A percentile compares a stretch with the other conserved stretches of the same genome.
Evolutionary conservation across 1,140 invertebrate genomes (phyloP).

Genomic region (Diachasmimorpha longicaudata): DNA sequence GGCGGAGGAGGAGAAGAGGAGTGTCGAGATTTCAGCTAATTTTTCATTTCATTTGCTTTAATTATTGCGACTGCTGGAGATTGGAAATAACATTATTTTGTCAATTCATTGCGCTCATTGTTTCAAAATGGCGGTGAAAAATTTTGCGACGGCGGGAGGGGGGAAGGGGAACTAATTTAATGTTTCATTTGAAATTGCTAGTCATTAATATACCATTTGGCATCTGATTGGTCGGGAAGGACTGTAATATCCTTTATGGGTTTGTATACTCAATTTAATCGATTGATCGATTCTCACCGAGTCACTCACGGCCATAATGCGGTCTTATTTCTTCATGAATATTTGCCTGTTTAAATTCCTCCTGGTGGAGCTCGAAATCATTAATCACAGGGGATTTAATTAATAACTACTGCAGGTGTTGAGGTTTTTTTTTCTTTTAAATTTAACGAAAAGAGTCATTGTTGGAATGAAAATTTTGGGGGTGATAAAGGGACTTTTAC

Average conservation of each 20-base stretch:
- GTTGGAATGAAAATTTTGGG: background rate
- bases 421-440: background rate
- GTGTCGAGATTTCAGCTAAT: background rate
- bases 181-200: constrained; percentile 30
- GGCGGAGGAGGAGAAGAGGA: background rate
- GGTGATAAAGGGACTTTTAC: too few species aligned
- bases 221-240: background rate
- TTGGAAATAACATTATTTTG: background rate
- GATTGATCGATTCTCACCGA: background rate
- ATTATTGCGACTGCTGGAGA: background rate
- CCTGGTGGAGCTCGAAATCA: background rate
- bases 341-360: background rate
- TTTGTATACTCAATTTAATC: background rate
- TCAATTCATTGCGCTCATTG: background rate
- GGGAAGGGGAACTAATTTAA: background rate
- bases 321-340: background rate
- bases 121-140: background rate
- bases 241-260: too few species aligned
- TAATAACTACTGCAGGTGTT: background rate
- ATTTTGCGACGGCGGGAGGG: background rate
- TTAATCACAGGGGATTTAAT: background rate
- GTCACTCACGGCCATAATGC: background rate
- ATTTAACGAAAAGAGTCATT: too few species aligned
- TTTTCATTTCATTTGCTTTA: background rate
- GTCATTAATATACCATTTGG: constrained; percentile 39